A percentile compares a stretch with the other conserved stretches of the same genome.
Evolutionary conservation across 2,113 vertebrate genomes (phyloP).

Genomic region (Upupa epops): DNA sequence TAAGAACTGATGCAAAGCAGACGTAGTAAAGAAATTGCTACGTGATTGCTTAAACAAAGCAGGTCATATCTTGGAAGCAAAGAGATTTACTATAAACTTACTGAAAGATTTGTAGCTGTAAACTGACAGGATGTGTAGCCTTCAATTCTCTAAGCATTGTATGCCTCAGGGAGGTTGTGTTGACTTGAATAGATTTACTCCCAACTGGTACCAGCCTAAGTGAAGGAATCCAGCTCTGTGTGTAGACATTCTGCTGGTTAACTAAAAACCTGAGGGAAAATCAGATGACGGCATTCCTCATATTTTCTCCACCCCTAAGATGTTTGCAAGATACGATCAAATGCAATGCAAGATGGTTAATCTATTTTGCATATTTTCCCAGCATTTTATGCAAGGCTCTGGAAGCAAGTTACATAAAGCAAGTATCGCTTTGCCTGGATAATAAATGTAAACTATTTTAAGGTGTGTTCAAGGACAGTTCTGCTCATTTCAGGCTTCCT

Average conservation of each 20-base stretch:
- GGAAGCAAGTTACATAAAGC: neutral
- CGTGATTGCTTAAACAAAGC: neutral
- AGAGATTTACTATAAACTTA: slow-evolving; percentile 3
- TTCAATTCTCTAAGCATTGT: slow-evolving; percentile 1
- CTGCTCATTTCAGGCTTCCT: slow-evolving; percentile 10
- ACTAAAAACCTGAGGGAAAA: slow-evolving; percentile 37
- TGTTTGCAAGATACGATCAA: slow-evolving; percentile 23
- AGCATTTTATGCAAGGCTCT: neutral
- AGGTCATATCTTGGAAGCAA: neutral
- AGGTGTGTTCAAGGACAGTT: slow-evolving; percentile 54
- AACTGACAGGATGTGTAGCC: neutral
- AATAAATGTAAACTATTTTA: slow-evolving; percentile 8
- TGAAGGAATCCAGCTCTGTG: slow-evolving; percentile 7
- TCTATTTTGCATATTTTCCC: slow-evolving; percentile 38
- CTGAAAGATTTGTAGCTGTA: slow-evolving; percentile 28
- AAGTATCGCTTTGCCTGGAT: neutral
- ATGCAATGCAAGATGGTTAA: slow-evolving; percentile 33
- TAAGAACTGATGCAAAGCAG: neutral
- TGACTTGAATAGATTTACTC: slow-evolving; percentile 28
- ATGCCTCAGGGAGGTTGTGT: slow-evolving; percentile 21
- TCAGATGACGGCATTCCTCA: neutral
- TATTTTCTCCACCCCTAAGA: slow-evolving; percentile 26
- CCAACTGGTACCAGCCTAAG: neutral
- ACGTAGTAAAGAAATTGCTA: neutral
- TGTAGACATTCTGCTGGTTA: slow-evolving; percentile 6